A percentile compares a stretch with the other conserved stretches of the same genome.
Evolutionary conservation across 2,113 vertebrate genomes (phyloP).

Genomic region (Panthera uncia): DNA sequence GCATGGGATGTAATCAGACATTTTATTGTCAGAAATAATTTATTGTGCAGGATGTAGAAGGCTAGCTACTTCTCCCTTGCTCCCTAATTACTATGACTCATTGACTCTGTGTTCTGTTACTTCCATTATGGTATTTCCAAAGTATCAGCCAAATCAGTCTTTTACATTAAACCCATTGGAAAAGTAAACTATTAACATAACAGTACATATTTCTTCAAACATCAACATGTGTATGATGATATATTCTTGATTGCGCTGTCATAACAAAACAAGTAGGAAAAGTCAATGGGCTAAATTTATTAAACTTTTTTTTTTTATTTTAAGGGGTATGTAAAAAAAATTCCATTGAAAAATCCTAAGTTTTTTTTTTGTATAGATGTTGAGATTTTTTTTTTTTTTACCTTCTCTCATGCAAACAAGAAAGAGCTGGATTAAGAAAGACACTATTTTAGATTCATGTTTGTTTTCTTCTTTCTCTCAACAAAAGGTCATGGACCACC

Average conservation of each 20-base stretch:
- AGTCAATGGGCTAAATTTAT: not conserved
- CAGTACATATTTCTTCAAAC: not conserved
- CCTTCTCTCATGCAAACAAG: slow-evolving; percentile 13
- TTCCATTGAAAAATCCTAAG: slow-evolving; percentile 55
- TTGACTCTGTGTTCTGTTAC: not conserved
- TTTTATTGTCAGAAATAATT: not conserved
- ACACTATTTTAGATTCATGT: slow-evolving; percentile 45
- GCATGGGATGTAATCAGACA: not conserved
- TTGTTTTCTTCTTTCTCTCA: slow-evolving; percentile 54
- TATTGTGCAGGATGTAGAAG: not conserved
- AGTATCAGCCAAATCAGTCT: not conserved
- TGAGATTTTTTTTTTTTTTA: not conserved
- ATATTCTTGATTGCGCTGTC: not conserved
- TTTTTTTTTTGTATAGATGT: slow-evolving; percentile 39
- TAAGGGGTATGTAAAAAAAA: slow-evolving; percentile 49
- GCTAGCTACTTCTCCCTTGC: not conserved
- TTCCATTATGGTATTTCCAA: not conserved
- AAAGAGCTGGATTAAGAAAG: slow-evolving; percentile 51
- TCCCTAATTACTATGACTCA: not conserved
- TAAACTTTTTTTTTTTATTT: not conserved
- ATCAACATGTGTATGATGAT: not conserved
- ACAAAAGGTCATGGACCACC: slow-evolving; percentile 35
- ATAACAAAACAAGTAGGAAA: not conserved
- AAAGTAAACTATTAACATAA: not conserved
- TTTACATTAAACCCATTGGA: not conserved